Percentiles rank a stretch among this genome's conserved stretches.
These are phyloP conservation scores for Danaus plexippus DNA, from an alignment of 1,140 invertebrate genomes.

Conservation along the genomic window DNA sequence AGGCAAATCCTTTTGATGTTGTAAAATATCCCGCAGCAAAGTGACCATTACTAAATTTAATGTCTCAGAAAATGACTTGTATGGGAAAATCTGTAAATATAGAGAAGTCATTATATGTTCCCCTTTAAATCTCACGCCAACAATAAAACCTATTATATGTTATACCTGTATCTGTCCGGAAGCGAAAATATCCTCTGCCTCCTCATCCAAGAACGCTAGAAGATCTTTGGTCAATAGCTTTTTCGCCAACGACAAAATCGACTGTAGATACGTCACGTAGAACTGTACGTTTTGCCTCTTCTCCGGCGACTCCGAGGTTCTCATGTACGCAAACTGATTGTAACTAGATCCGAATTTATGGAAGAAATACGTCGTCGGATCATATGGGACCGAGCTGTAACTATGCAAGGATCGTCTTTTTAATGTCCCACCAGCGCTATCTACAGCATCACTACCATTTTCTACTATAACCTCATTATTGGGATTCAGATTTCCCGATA, in stretches of 20 bases:
- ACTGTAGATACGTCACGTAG: conserved; percentile 82
- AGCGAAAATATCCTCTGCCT: conserved; percentile 83
- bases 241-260: conserved; percentile 85
- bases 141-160: not conserved
- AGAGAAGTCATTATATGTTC: too few species aligned
- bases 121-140: too few species aligned
- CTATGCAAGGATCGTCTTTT: conserved; percentile 74
- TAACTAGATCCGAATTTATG: conserved; percentile 94
- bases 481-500: conserved; percentile 86
- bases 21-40: conserved; percentile 90
- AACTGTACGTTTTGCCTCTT: conserved; percentile 77
- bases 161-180: conserved; percentile 73
- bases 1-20: conserved; percentile 91
- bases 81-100: conserved; percentile 82
- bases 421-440: conserved; percentile 56
- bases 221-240: conserved; percentile 91
- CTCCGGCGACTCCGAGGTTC: conserved; percentile 78
- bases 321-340: conserved; percentile 87
- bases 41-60: conserved; percentile 95
- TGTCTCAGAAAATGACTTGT: conserved; percentile 94
- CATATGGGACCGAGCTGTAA: conserved; percentile 79
- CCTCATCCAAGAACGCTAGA: conserved; percentile 85
- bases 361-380: conserved; percentile 90
- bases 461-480: conserved; percentile 48
- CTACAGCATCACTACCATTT: conserved; percentile 63